A percentile compares a stretch with the other conserved stretches of the same genome.
phyloP scores from a whole-genome alignment of 2,113 vertebrate genomes.

The Toxotes jaculatrix region DNA sequence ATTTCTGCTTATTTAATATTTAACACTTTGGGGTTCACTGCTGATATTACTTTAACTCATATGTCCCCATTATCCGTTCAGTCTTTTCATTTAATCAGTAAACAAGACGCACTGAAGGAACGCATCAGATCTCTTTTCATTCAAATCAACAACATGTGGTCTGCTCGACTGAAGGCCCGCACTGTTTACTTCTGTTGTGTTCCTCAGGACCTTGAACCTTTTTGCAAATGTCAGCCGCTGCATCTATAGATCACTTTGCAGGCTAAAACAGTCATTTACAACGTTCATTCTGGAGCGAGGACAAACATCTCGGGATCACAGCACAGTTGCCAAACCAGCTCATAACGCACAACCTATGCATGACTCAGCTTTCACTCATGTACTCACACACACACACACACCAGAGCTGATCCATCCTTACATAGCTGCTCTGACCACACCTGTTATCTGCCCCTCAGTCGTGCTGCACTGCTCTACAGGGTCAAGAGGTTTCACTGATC shows the following conservation, averaged over 20 bases:
- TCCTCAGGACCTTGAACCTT: constrained; percentile 27
- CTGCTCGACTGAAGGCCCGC: background rate
- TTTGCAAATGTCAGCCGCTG: constrained; percentile 24
- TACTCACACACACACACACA: background rate
- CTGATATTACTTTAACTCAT: background rate
- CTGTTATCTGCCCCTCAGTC: constrained; percentile 28
- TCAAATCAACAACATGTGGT: background rate
- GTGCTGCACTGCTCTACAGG: background rate
- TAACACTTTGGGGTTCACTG: background rate
- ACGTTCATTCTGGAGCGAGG: constrained; percentile 42
- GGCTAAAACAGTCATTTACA: constrained; percentile 61
- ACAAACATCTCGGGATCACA: constrained; percentile 49
- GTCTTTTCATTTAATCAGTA: background rate
- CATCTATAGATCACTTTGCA: constrained; percentile 33
- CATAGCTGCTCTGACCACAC: constrained; percentile 47
- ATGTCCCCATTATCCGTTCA: background rate
- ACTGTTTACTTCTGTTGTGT: background rate
- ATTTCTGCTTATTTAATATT: background rate
- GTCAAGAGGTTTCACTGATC: background rate
- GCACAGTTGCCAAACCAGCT: constrained; percentile 36
- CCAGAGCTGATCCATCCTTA: background rate
- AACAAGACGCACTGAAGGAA: background rate
- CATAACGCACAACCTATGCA: background rate
- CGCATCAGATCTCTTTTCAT: too few species aligned
- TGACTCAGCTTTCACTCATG: constrained; percentile 51